Evolutionary conservation across 1,140 invertebrate genomes (phyloP).

Genomic region (Ephestia elutella): DNA sequence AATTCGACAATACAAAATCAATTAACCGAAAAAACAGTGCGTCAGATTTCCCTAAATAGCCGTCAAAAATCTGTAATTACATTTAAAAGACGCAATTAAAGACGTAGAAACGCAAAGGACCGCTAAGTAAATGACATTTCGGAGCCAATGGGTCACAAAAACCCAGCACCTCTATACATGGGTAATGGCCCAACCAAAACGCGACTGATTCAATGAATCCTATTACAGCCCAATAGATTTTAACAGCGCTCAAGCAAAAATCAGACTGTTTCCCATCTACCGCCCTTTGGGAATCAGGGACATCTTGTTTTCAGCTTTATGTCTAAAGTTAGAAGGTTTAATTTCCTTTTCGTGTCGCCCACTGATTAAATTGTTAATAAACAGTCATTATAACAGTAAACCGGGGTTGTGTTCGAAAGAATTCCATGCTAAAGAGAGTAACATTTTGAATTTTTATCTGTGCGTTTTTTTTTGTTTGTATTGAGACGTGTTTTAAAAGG

Average conservation of each 20-base stretch:
- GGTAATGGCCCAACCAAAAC: too few species aligned
- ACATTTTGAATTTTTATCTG: not conserved
- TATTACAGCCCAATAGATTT: too few species aligned
- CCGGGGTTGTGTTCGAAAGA: not conserved
- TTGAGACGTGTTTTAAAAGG: not conserved
- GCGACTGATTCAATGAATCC: too few species aligned
- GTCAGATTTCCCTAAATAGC: not conserved
- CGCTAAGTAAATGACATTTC: not conserved
- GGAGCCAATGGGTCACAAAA: not conserved
- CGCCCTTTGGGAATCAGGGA: not conserved
- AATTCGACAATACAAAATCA: too few species aligned
- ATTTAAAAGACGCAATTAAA: not conserved
- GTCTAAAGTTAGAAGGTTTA: not conserved
- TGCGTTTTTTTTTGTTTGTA: not conserved
- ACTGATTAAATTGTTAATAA: constrained; percentile 4
- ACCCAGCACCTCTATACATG: not conserved
- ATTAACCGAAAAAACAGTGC: not conserved
- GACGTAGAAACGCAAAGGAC: not conserved
- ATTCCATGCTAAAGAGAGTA: not conserved
- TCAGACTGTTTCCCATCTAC: not conserved
- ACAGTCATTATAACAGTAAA: constrained; percentile 1
- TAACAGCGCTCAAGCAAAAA: too few species aligned
- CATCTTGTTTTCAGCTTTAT: not conserved
- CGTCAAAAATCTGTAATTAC: not conserved
- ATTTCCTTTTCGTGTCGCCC: not conserved